A percentile compares a stretch with the other conserved stretches of the same genome.
Evolutionary conservation across 2,888 invertebrate species (phyloP).

Genomic region (Rhogogaster chlorosoma): DNA sequence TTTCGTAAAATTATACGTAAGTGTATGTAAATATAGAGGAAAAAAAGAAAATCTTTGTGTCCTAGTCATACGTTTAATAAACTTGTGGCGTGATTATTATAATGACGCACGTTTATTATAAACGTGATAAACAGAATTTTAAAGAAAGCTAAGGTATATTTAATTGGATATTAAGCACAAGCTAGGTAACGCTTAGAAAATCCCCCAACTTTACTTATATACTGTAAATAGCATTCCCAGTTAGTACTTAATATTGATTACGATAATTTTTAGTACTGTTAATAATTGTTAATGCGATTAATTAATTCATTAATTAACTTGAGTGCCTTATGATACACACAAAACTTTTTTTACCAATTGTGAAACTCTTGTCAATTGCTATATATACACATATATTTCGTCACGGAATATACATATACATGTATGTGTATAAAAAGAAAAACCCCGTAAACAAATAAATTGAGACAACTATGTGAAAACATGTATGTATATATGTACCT

Average conservation of each 20-base stretch:
- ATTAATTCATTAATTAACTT: slow-evolving; percentile 47
- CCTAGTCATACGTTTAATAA: slow-evolving; percentile 45
- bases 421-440: slow-evolving; percentile 20
- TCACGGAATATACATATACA: slow-evolving; percentile 43
- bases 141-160: not conserved
- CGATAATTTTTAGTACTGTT: slow-evolving; percentile 28
- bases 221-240: slow-evolving; percentile 52
- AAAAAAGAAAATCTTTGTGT: slow-evolving; percentile 17
- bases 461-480: slow-evolving; percentile 24
- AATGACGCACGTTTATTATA: slow-evolving; percentile 6
- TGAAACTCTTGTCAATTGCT: slow-evolving; percentile 60
- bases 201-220: slow-evolving; percentile 22
- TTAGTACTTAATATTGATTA: slow-evolving; percentile 35
- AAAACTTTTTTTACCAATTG: slow-evolving; percentile 61
- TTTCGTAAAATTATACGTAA: not conserved
- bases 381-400: slow-evolving; percentile 27
- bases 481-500: not conserved
- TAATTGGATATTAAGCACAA: not conserved
- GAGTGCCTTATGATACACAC: slow-evolving; percentile 56
- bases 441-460: slow-evolving; percentile 14
- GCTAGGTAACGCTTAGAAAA: slow-evolving; percentile 36
- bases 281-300: slow-evolving; percentile 23
- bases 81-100: not conserved
- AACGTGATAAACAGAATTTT: not conserved
- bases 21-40: slow-evolving; percentile 12